These are phyloP conservation scores for Tragelaphus strepsiceros DNA, from an alignment of 2,113 vertebrate genomes.

Conservation along the genomic window DNA sequence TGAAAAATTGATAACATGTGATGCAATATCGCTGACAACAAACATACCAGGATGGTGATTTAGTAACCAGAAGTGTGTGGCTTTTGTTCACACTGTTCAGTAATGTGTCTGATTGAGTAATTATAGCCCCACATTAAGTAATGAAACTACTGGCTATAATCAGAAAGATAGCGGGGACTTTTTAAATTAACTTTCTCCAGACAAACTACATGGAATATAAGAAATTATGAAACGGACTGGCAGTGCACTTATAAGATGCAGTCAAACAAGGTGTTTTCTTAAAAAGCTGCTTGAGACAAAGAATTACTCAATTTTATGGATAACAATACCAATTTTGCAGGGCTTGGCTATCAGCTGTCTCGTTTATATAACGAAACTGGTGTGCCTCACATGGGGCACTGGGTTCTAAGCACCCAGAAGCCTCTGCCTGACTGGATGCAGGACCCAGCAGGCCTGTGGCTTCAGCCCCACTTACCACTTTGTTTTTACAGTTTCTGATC, in stretches of 20 bases:
- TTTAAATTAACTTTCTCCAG: neutral
- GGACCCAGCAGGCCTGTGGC: neutral
- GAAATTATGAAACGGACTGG: neutral
- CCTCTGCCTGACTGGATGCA: neutral
- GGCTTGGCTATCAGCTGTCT: neutral
- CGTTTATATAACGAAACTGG: neutral
- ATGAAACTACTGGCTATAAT: neutral
- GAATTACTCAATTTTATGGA: neutral
- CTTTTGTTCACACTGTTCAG: neutral
- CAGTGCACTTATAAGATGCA: neutral
- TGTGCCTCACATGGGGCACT: fast-evolving
- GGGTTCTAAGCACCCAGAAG: neutral
- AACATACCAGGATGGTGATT: neutral
- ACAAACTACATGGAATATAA: neutral
- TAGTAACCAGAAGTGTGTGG: neutral
- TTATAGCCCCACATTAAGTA: neutral
- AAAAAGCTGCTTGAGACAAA: neutral
- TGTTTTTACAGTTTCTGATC: neutral
- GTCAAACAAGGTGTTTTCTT: neutral
- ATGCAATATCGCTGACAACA: neutral
- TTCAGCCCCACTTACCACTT: neutral
- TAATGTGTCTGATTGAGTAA: neutral
- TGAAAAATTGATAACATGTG: neutral
- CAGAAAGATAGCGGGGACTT: neutral
- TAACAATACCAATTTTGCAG: neutral